Evolutionary conservation across 1,140 invertebrate genomes (phyloP), one percentile per base, ranked within the genome.

Genomic region (Paraescarpia echinospica): DNA sequence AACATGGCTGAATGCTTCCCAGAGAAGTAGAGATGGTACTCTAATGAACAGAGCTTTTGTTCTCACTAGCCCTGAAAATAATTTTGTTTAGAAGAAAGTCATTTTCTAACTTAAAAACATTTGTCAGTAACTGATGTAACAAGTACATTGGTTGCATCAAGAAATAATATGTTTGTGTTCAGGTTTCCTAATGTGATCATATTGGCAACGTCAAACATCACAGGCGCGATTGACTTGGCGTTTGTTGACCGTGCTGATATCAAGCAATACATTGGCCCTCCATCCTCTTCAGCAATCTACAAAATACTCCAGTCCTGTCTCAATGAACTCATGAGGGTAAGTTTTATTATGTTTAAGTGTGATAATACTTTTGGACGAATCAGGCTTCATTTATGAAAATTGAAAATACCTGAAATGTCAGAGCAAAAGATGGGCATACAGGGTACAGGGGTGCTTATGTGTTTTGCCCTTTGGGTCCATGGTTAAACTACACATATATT

Each of bases 171-270:
- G 27, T 5, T 77, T 77, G 48, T 77, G 59, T 77, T 77, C 27
- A 77, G 59, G 59, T 91, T 91, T 91, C 90, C 35, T 91, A 91
- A 99, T 96, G 98, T 99, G 34, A 96, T 99, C 31, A 98, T 99
- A 92, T 96, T 99, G 34, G 98, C 99, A 1, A 99, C 99, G 5
- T 99, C 99, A 9, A 99, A 99, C 96, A 97, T 99, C 93, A 98
- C 98, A 0, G 97, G 97, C 92, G 97, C 98, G 33, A 98, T 99
- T 93, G 99, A 99, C 96, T 95, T 98, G 59, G 99, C 99, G 0
- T 99, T 99, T 96, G 97, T 99, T 14, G 99, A 99, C 96, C 97
- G 99, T 93, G 98, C 98, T 34, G 99, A 99, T 96, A 97, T 99
- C 92, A 99, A 98, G 95, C 97, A 98, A 94, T 98, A 97, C 95